These are phyloP conservation scores for Semicossyphus pulcher DNA, from an alignment of 2,113 vertebrate genomes.

Conservation along the genomic window DNA sequence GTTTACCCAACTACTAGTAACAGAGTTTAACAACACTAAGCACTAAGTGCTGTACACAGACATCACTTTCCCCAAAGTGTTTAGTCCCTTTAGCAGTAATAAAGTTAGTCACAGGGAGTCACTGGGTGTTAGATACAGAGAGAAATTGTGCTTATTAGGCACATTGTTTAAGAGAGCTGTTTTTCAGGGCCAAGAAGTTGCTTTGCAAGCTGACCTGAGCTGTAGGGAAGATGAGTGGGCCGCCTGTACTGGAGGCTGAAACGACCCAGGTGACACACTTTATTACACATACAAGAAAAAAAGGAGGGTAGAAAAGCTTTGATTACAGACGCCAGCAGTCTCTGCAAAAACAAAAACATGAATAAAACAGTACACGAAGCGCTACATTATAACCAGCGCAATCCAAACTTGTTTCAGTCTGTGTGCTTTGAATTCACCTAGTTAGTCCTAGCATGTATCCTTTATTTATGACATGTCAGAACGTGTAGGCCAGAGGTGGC, in stretches of 20 bases:
- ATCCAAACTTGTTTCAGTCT: background rate
- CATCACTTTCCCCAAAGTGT: background rate
- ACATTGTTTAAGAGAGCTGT: slow-evolving; percentile 40
- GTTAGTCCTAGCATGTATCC: background rate
- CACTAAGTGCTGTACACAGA: background rate
- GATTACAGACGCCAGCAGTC: too few relatives aligned
- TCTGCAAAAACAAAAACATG: background rate
- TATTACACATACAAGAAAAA: background rate
- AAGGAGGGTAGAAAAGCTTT: background rate
- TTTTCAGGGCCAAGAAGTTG: slow-evolving; percentile 16
- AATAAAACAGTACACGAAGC: background rate
- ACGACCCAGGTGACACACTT: slow-evolving; percentile 4
- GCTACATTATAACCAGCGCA: background rate
- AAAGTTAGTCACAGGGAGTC: slow-evolving; percentile 6
- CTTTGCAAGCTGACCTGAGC: slow-evolving; percentile 27
- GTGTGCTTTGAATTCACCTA: background rate
- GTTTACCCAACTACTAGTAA: background rate
- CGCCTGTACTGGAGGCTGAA: background rate
- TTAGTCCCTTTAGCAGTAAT: slow-evolving; percentile 21
- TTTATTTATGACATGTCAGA: background rate
- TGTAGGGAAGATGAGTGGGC: slow-evolving; percentile 12
- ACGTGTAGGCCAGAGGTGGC: too few relatives aligned
- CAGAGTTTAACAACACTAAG: background rate
- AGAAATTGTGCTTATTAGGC: slow-evolving; percentile 16
- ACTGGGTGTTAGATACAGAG: slow-evolving; percentile 9